phyloP scores from a whole-genome alignment of 2,888 invertebrate species.

The Cantharis flavilabris region DNA sequence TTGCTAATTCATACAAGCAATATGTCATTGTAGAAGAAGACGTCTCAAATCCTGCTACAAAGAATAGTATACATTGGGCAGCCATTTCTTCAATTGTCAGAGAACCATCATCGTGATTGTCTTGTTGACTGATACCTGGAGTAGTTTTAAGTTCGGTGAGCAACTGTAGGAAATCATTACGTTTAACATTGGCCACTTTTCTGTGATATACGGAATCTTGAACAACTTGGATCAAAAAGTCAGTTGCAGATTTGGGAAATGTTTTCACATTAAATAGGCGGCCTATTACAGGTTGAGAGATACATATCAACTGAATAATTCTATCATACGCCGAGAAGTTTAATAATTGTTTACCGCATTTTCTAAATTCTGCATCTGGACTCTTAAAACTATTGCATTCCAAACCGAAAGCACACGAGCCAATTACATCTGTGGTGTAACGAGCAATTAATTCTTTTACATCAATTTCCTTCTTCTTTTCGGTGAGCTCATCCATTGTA shows the following conservation, averaged over 20 bases:
- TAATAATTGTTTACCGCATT: background rate
- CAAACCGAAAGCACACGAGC: background rate
- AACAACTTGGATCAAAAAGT: slow-evolving; percentile 41
- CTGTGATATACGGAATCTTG: slow-evolving; percentile 39
- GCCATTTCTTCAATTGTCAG: slow-evolving; percentile 41
- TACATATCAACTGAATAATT: background rate
- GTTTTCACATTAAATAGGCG: no score
- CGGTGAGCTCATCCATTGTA: background rate
- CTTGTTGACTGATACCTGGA: background rate
- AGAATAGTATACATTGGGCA: slow-evolving; percentile 55
- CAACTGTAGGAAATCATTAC: slow-evolving; percentile 51
- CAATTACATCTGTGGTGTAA: background rate
- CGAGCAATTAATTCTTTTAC: background rate
- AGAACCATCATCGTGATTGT: background rate
- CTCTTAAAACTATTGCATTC: background rate
- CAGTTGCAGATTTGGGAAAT: slow-evolving; percentile 34
- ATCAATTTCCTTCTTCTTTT: background rate
- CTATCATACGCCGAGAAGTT: no score
- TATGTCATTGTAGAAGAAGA: slow-evolving; percentile 54
- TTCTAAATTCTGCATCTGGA: background rate
- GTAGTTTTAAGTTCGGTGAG: slow-evolving; percentile 40
- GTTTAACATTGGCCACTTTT: slow-evolving; percentile 32
- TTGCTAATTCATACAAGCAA: slow-evolving; percentile 19
- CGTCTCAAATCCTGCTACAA: slow-evolving; percentile 58
- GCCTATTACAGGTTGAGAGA: slow-evolving; percentile 39